These are phyloP conservation scores for Drosophila burlai DNA, from an alignment of 1,140 invertebrate species.

Conservation along the genomic window DNA sequence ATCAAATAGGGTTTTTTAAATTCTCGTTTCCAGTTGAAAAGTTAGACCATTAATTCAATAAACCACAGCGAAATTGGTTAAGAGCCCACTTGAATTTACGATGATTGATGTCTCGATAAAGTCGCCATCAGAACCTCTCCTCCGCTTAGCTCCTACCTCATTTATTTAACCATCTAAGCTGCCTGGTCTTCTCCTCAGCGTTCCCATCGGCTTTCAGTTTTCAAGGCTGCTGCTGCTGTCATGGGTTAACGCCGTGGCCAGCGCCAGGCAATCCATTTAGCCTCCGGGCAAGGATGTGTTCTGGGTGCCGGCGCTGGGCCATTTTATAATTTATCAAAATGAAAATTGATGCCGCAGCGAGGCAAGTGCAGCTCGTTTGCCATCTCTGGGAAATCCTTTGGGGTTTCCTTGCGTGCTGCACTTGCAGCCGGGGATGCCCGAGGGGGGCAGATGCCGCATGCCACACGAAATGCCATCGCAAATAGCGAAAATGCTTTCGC, in stretches of 20 bases:
- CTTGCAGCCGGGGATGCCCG: slow-evolving; percentile 3
- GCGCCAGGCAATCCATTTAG: slow-evolving; percentile 67
- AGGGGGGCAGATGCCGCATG: slow-evolving; percentile 42
- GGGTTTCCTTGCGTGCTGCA: slow-evolving; percentile 38
- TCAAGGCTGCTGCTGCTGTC: slow-evolving; percentile 34
- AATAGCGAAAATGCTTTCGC: slow-evolving; percentile 78
- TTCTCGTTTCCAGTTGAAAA: background rate
- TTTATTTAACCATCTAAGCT: slow-evolving; percentile 43
- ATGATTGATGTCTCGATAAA: slow-evolving; percentile 48
- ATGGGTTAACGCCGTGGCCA: slow-evolving; percentile 58
- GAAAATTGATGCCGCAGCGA: slow-evolving; percentile 73
- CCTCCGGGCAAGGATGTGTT: slow-evolving; percentile 36
- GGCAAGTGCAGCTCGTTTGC: slow-evolving; percentile 59
- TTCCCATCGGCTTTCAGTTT: slow-evolving; percentile 40
- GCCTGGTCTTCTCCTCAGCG: slow-evolving; percentile 11
- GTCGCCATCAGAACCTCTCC: slow-evolving; percentile 5
- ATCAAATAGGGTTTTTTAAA: background rate
- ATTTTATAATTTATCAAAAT: slow-evolving; percentile 84
- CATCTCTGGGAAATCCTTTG: slow-evolving; percentile 3
- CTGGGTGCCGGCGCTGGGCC: slow-evolving; percentile 50
- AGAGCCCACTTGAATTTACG: slow-evolving; percentile 12
- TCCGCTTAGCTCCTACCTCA: slow-evolving; percentile 11
- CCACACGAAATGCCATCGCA: slow-evolving; percentile 76
- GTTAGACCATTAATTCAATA: slow-evolving; percentile 27
- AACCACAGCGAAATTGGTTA: slow-evolving; percentile 36